Evolutionary conservation across 2,888 invertebrate genomes (phyloP), one percentile per base, ranked within the genome.

Genomic region (Drosophila niveifrons): DNA sequence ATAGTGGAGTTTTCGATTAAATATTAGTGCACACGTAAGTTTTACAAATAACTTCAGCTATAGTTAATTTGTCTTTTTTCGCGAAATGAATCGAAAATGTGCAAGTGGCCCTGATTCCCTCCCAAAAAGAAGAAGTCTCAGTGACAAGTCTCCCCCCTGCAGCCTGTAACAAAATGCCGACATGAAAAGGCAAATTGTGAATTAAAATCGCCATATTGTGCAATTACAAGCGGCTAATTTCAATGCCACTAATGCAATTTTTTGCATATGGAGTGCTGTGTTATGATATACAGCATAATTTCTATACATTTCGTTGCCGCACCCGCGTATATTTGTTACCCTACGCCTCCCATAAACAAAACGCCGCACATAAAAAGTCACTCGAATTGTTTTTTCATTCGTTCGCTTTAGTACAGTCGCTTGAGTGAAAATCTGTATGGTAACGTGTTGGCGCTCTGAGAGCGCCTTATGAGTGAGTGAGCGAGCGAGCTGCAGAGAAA

Each of bases 351-450:
- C 80, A 86, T 86, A 86, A 86, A 86, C 85, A 81, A 85, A 88
- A 81, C 87, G 87, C 87, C 84, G 87, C 75, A 48, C n/a, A 36
- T n/a, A 36, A 74, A 80, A 77, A 77, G 53, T 62, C 73, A 70
- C 83, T 85, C 84, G 59, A 59, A 18, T 47, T 50, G 66, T 77
- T 79, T 71, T 72, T 67, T 64, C 51, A 39, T 79, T 78, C 78
- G 72, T 78, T 66, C 82, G 79, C 88, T 87, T 87, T 87, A 88
- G 86, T 87, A 87, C 86, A 87, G 86, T 87, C 88, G 70, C 85
- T 85, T 86, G 87, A 88, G 85, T 82, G 79, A 3, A 78, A 78
- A 61, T 34, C 23, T 34, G 56, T 66, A 58, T 36, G 61, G 46
- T 57, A 57, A 63, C 36, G 15, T 52, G 55, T 31, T 41, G 44